These are phyloP conservation scores for Muraenolepis orangiensis DNA, from an alignment of 2,797 vertebrate species.

Conservation along the genomic window DNA sequence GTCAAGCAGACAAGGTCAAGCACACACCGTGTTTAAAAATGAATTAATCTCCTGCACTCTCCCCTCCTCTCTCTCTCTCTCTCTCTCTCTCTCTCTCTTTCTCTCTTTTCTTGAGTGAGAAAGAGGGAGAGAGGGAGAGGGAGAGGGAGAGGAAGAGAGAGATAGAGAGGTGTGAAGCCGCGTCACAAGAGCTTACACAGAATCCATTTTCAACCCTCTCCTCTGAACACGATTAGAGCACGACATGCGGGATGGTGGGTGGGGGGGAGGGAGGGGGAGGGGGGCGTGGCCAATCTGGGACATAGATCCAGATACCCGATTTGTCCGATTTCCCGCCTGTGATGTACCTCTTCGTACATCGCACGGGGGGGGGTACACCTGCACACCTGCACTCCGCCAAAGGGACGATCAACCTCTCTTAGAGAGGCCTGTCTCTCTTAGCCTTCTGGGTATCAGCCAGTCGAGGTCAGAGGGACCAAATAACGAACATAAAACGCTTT, in stretches of 20 bases:
- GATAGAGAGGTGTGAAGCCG: background rate
- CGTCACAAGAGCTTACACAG: constrained; percentile 41
- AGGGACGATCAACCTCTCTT: too few relatives aligned
- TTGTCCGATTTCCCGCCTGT: too few relatives aligned
- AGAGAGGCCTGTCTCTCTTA: too few relatives aligned
- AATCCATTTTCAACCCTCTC: constrained; percentile 52
- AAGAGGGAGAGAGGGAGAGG: too few relatives aligned
- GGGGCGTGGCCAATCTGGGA: too few relatives aligned
- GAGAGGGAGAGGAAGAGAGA: background rate
- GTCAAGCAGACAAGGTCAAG: constrained; percentile 74
- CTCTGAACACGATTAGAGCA: constrained; percentile 36
- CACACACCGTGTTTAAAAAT: constrained; percentile 66
- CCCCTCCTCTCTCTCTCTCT: constrained; percentile 26
- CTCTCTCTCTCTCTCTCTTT: constrained; percentile 45
- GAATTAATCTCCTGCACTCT: constrained; percentile 58
- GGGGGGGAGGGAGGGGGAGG: constrained; percentile 15
- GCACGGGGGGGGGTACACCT: too few relatives aligned
- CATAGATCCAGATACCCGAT: too few relatives aligned
- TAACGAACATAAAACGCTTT: too few relatives aligned
- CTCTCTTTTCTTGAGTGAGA: constrained; percentile 6
- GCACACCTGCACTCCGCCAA: too few relatives aligned
- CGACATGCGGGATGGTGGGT: constrained; percentile 9
- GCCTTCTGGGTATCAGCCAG: too few relatives aligned
- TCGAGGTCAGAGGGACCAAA: too few relatives aligned
- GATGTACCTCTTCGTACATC: too few relatives aligned